phyloP scores from a whole-genome alignment of 2,888 invertebrate species.

The Gymnosoma rotundatum region DNA sequence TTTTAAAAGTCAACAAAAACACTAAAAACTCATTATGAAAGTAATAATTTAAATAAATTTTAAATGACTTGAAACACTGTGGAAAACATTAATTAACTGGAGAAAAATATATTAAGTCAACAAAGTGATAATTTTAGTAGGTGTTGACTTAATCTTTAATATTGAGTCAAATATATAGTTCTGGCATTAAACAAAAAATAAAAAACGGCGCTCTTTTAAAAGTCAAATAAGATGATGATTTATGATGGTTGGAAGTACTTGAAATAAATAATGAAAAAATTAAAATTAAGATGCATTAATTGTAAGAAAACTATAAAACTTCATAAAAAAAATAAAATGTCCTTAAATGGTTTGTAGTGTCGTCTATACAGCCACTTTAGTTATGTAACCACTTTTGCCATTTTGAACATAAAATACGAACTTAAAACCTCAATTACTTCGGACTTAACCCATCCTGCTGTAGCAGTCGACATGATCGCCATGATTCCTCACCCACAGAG shows the following conservation, averaged over 20 bases:
- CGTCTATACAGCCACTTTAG: not conserved
- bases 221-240: constrained; percentile 62
- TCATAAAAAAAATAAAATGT: not conserved
- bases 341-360: constrained; percentile 6
- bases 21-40: constrained; percentile 62
- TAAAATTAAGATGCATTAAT: constrained; percentile 27
- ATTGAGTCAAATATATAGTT: constrained; percentile 44
- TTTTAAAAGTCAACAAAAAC: constrained; percentile 46
- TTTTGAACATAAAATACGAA: constrained; percentile 23
- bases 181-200: constrained; percentile 47
- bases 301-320: constrained; percentile 26
- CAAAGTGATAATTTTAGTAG: constrained; percentile 53
- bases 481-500: constrained; percentile 63
- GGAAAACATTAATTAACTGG: constrained; percentile 51
- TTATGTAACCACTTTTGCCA: constrained; percentile 55
- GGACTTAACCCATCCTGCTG: constrained; percentile 7
- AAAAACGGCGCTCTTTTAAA: constrained; percentile 32
- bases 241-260: constrained; percentile 63
- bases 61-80: constrained; percentile 51
- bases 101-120: constrained; percentile 7
- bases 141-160: constrained; percentile 64
- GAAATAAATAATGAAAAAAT: constrained; percentile 16
- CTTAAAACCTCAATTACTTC: constrained; percentile 32
- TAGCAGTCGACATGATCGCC: not conserved
- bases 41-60: constrained; percentile 44